Percentiles rank a stretch among this genome's conserved stretches.
These are phyloP conservation scores for Smithornis capensis DNA, from an alignment of 2,113 vertebrate genomes.

Conservation along the genomic window DNA sequence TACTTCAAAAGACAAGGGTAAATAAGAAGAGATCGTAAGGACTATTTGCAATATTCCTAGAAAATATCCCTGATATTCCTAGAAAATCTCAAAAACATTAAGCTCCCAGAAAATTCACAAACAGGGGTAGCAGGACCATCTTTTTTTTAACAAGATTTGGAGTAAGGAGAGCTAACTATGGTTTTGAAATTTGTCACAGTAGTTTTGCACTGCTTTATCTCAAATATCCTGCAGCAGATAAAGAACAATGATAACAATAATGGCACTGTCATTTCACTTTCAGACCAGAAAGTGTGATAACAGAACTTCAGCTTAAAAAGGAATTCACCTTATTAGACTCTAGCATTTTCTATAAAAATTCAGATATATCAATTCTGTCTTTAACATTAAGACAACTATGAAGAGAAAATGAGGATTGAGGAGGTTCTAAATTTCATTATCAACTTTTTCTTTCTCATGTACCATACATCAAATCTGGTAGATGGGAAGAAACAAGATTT, in stretches of 20 bases:
- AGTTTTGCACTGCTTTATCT: not conserved
- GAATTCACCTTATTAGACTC: not conserved
- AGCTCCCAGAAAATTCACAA: not conserved
- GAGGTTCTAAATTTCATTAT: not conserved
- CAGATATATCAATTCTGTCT: not conserved
- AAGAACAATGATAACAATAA: conserved; percentile 18
- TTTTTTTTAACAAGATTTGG: not conserved
- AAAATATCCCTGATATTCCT: not conserved
- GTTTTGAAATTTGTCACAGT: not conserved
- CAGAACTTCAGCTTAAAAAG: not conserved
- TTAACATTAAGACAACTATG: not conserved
- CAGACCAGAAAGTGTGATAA: not conserved
- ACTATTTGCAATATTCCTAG: not conserved
- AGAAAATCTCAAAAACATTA: not conserved
- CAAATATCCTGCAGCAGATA: conserved; percentile 16
- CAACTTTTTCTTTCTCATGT: not conserved
- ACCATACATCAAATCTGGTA: not conserved
- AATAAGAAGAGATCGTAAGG: not conserved
- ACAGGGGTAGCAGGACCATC: not conserved
- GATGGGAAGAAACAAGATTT: not conserved
- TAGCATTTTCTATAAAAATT: not conserved
- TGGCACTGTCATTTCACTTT: conserved; percentile 10
- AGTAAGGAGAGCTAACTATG: not conserved
- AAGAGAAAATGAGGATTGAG: not conserved
- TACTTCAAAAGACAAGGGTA: not conserved